Conservation (phyloP, 1,140 invertebrate genomes). For the Zaprionus davidi region DNA sequence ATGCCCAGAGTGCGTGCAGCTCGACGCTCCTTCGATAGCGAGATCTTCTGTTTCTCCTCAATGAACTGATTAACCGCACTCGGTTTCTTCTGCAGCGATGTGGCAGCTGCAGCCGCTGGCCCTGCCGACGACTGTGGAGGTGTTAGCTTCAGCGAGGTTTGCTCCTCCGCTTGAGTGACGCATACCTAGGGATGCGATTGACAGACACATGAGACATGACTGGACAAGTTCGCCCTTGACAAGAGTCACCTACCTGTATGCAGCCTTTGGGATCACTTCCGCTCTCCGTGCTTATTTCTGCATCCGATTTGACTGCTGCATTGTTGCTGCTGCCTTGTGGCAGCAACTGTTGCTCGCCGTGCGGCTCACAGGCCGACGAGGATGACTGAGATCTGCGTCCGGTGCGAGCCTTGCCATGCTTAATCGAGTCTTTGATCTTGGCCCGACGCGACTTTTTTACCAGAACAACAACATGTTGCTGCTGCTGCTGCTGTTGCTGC, state of each 20-base stretch:
- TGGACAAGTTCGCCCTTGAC: neutral
- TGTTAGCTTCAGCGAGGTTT: constrained; percentile 70
- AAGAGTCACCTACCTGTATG: constrained; percentile 59
- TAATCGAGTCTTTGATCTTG: constrained; percentile 83
- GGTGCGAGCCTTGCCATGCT: constrained; percentile 74
- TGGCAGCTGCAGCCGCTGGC: constrained; percentile 30
- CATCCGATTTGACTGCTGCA: constrained; percentile 55
- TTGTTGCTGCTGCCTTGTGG: constrained; percentile 49
- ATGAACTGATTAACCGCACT: constrained; percentile 93
- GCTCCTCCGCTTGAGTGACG: constrained; percentile 69
- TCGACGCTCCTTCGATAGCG: constrained; percentile 94
- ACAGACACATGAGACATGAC: neutral
- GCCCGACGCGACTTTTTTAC: constrained; percentile 84
- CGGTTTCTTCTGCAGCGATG: constrained; percentile 69
- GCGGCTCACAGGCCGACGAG: constrained; percentile 59
- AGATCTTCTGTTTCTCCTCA: constrained; percentile 96
- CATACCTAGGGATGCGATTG: constrained; percentile 44
- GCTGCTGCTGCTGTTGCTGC: constrained; percentile 84
- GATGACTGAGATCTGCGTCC: constrained; percentile 69
- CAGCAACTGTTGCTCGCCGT: constrained; percentile 71
- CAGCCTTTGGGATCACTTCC: constrained; percentile 73
- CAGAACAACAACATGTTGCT: constrained; percentile 66
- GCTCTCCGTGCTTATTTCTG: constrained; percentile 76
- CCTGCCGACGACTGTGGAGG: constrained; percentile 71
- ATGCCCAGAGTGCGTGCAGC: constrained; percentile 96